Conservation (phyloP, 2,888 invertebrate species). For the Macropis europaea region DNA sequence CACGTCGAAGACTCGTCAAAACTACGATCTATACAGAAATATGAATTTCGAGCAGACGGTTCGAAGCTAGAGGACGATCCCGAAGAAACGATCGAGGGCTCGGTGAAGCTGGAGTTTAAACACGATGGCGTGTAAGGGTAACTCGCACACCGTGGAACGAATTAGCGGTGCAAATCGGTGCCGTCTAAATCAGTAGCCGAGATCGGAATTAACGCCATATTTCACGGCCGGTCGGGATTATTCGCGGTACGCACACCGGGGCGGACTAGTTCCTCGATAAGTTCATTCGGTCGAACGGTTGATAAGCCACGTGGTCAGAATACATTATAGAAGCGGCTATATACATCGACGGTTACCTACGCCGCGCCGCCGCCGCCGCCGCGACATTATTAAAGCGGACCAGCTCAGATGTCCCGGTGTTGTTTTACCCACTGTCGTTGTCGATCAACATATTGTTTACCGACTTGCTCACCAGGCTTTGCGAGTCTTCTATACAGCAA, state of each 20-base stretch:
- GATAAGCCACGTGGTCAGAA: slow-evolving; percentile 57
- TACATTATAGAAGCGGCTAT: slow-evolving; percentile 37
- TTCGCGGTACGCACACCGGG: slow-evolving; percentile 44
- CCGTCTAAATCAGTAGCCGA: slow-evolving; percentile 60
- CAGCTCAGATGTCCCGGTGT: slow-evolving; percentile 5
- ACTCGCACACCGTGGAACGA: slow-evolving; percentile 57
- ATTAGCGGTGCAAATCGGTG: slow-evolving; percentile 59
- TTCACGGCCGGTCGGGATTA: slow-evolving; percentile 57
- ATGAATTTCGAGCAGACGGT: too few relatives aligned
- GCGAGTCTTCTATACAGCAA: too few relatives aligned
- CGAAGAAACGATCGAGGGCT: too few relatives aligned
- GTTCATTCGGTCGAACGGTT: slow-evolving; percentile 60
- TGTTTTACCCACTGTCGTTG: too few relatives aligned
- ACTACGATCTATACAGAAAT: too few relatives aligned
- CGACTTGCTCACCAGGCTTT: too few relatives aligned
- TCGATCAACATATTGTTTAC: too few relatives aligned
- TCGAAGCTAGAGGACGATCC: too few relatives aligned
- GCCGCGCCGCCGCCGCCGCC: slow-evolving; percentile 11
- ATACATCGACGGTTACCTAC: slow-evolving; percentile 26
- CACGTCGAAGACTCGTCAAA: too few relatives aligned
- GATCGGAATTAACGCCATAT: slow-evolving; percentile 58
- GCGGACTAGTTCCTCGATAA: slow-evolving; percentile 54
- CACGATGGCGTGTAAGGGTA: slow-evolving; percentile 36
- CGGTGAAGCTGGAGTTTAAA: slow-evolving; percentile 21
- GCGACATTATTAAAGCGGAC: slow-evolving; percentile 41